phyloP scores from a whole-genome alignment of 1,140 invertebrate genomes.

The Maconellicoccus hirsutus region DNA sequence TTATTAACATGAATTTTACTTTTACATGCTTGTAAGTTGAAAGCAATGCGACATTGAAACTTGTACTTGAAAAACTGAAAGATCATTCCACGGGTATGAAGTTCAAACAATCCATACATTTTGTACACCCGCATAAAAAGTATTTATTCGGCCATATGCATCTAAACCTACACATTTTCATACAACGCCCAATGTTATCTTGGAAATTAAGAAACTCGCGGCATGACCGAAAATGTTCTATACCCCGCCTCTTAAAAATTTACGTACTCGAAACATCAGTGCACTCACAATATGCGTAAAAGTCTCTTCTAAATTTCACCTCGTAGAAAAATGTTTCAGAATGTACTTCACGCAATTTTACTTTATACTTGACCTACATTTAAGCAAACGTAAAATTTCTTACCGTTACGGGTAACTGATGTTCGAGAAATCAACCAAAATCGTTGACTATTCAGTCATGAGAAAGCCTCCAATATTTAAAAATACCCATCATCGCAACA shows the following conservation, averaged over 20 bases:
- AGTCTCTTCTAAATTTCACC: too few species aligned
- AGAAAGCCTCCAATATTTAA: neutral
- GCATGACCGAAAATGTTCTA: neutral
- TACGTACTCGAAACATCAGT: too few species aligned
- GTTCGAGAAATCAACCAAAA: neutral
- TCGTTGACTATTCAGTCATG: neutral
- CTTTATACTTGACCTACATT: slow-evolving; percentile 9
- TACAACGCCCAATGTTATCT: neutral
- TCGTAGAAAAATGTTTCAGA: too few species aligned
- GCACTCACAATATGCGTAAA: too few species aligned
- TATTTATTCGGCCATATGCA: too few species aligned
- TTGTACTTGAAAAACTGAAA: too few species aligned
- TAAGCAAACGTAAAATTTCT: neutral
- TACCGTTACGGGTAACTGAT: neutral
- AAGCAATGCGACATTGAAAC: too few species aligned
- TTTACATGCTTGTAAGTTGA: too few species aligned
- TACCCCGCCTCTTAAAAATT: neutral
- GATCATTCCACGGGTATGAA: too few species aligned
- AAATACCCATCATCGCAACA: neutral
- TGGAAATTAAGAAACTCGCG: neutral
- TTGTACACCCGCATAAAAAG: neutral
- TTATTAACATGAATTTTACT: too few species aligned
- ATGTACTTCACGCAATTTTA: neutral
- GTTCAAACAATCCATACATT: too few species aligned
- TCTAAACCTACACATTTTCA: neutral